Percentiles rank a stretch among this genome's conserved stretches.
Conservation (phyloP, 2,888 invertebrate genomes). For the Liodrosophila aerea region DNA sequence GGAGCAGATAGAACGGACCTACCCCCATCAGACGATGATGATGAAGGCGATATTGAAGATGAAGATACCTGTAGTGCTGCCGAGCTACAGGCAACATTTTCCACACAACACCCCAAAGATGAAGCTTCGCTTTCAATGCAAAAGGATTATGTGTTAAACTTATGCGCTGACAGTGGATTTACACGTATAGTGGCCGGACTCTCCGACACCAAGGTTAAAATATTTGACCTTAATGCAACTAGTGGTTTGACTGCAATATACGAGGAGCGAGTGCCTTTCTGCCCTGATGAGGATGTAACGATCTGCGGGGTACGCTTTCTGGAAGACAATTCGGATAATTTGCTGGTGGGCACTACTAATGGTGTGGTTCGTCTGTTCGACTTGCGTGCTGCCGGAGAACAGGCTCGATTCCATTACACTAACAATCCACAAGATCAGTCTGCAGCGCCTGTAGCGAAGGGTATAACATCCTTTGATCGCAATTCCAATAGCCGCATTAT, state of each 20-base stretch:
- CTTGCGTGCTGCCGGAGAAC: conserved; percentile 82
- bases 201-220: conserved; percentile 83
- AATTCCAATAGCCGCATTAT: conserved; percentile 87
- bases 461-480: conserved; percentile 89
- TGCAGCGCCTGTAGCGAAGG: conserved; percentile 80
- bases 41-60: conserved; percentile 74
- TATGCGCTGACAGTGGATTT: conserved; percentile 83
- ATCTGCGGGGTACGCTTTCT: conserved; percentile 78
- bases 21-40: conserved; percentile 65
- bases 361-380: conserved; percentile 78
- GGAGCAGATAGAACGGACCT: conserved; percentile 34
- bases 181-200: conserved; percentile 83
- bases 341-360: conserved; percentile 75
- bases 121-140: conserved; percentile 84
- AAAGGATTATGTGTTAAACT: conserved; percentile 85
- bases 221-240: conserved; percentile 83
- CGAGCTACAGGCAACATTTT: conserved; percentile 74
- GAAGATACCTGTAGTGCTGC: conserved; percentile 71
- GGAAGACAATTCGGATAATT: conserved; percentile 64
- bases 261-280: conserved; percentile 24
- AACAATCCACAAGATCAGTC: conserved; percentile 70
- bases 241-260: conserved; percentile 68
- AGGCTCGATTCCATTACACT: conserved; percentile 75
- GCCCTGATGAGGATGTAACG: conserved; percentile 6
- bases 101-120: conserved; percentile 67